Evolutionary conservation across 2,888 invertebrate species (phyloP).

Genomic region (Cremastinae sp.): DNA sequence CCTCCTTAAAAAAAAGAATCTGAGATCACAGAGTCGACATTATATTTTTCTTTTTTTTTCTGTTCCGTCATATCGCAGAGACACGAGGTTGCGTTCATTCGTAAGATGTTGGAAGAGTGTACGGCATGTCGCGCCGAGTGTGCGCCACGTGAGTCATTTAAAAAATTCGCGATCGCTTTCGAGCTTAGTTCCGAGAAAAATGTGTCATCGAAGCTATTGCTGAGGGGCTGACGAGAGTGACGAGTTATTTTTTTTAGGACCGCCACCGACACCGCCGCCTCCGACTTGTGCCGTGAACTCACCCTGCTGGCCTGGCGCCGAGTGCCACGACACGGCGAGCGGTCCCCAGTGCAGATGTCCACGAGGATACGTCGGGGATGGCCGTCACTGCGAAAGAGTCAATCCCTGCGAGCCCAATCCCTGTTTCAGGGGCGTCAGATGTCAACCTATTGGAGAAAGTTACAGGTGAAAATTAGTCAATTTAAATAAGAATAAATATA

Average conservation of each 20-base stretch:
- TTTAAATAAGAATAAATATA: no score
- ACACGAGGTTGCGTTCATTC: conserved; percentile 86
- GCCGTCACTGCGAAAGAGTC: conserved; percentile 86
- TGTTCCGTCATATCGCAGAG: conserved; percentile 76
- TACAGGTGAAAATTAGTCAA: conserved; percentile 73
- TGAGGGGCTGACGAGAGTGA: neutral
- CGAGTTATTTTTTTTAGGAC: conserved; percentile 58
- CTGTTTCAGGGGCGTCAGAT: conserved; percentile 83
- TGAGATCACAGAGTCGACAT: neutral
- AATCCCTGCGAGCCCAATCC: conserved; percentile 86
- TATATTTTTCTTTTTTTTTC: conserved; percentile 21
- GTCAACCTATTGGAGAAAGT: conserved; percentile 72
- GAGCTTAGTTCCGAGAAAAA: neutral
- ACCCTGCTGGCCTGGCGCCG: conserved; percentile 83
- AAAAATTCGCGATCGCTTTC: neutral
- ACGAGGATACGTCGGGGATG: conserved; percentile 88
- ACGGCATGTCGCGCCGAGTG: conserved; percentile 83
- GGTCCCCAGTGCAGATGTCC: conserved; percentile 91
- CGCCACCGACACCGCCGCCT: conserved; percentile 65
- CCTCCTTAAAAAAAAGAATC: conserved; percentile 7
- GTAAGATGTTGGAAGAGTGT: conserved; percentile 89
- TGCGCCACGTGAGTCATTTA: conserved; percentile 65
- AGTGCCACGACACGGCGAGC: conserved; percentile 85
- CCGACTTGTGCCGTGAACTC: conserved; percentile 73
- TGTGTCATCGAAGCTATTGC: neutral